These are phyloP conservation scores for Noctua janthina DNA, from an alignment of 2,888 invertebrate species.

Conservation along the genomic window DNA sequence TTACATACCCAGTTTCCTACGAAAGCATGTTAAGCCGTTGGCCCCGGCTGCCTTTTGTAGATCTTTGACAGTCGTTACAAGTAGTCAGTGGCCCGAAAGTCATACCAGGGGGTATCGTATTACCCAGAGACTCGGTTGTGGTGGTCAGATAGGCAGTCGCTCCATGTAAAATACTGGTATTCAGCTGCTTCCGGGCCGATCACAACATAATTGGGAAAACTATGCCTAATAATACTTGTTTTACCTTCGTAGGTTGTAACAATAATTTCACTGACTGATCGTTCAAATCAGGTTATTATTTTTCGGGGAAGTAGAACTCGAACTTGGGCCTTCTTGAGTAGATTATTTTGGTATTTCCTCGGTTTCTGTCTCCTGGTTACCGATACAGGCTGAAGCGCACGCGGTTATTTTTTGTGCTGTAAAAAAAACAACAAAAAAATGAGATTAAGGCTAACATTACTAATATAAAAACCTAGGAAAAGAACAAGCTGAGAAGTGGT, in stretches of 20 bases:
- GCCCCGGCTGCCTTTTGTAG: not conserved
- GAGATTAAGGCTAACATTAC: not conserved
- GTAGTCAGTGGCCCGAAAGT: not conserved
- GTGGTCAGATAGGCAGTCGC: too few species aligned
- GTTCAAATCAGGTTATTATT: not conserved
- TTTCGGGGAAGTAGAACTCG: not conserved
- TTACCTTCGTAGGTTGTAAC: not conserved
- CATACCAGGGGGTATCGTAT: not conserved
- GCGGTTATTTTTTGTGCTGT: conserved; percentile 69
- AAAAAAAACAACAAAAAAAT: conserved; percentile 17
- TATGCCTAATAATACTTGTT: not conserved
- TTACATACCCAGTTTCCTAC: not conserved
- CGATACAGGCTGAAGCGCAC: conserved; percentile 76
- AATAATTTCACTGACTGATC: not conserved
- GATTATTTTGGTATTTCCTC: not conserved
- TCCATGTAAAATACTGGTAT: too few species aligned
- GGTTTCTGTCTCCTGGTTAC: not conserved
- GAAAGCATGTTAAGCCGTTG: not conserved
- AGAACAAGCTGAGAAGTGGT: not conserved
- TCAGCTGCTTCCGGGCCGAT: too few species aligned
- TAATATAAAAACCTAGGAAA: not conserved
- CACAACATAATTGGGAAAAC: too few species aligned
- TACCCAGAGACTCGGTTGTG: too few species aligned
- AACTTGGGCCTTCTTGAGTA: not conserved
- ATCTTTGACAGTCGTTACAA: not conserved